A percentile compares a stretch with the other conserved stretches of the same genome.
Evolutionary conservation across 2,113 vertebrate species (phyloP).

Genomic region (Hepsetus odoe): DNA sequence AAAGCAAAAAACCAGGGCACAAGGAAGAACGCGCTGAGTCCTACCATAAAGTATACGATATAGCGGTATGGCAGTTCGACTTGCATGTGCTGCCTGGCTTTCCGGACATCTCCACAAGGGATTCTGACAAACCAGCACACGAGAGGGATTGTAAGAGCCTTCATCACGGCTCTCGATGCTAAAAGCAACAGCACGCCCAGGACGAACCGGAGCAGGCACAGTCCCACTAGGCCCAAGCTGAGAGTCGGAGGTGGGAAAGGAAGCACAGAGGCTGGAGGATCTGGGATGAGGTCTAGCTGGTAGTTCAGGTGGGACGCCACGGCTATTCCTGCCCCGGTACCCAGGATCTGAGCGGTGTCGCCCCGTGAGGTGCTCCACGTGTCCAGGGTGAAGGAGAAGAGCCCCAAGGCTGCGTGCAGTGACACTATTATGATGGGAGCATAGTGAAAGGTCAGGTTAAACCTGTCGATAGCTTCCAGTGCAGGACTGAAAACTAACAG

Average conservation of each 20-base stretch:
- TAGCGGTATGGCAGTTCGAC: conserved; percentile 97
- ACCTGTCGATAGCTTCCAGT: conserved; percentile 86
- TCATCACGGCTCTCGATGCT: conserved; percentile 81
- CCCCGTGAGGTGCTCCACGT: conserved; percentile 96
- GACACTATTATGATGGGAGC: conserved; percentile 86
- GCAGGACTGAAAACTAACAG: conserved; percentile 84
- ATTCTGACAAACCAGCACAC: conserved; percentile 81
- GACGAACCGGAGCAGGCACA: conserved; percentile 75
- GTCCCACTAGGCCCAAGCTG: conserved; percentile 70
- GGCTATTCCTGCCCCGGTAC: conserved; percentile 89
- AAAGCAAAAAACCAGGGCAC: conserved; percentile 83
- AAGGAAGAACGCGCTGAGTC: conserved; percentile 85
- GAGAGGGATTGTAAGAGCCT: conserved; percentile 86
- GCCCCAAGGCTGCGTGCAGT: conserved; percentile 85
- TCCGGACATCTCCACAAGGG: conserved; percentile 75
- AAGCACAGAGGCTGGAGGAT: conserved; percentile 74
- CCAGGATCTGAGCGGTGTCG: conserved; percentile 94
- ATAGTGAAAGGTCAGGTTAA: conserved; percentile 84
- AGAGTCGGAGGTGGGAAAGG: conserved; percentile 76
- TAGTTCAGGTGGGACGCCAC: conserved; percentile 85
- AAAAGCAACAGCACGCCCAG: conserved; percentile 84
- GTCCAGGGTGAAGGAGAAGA: conserved; percentile 95
- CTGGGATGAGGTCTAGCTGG: conserved; percentile 78
- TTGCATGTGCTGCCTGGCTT: conserved; percentile 90
- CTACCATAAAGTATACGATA: conserved; percentile 86